Conservation (phyloP, 1,140 invertebrate genomes). For the Drosophila carrolli region DNA sequence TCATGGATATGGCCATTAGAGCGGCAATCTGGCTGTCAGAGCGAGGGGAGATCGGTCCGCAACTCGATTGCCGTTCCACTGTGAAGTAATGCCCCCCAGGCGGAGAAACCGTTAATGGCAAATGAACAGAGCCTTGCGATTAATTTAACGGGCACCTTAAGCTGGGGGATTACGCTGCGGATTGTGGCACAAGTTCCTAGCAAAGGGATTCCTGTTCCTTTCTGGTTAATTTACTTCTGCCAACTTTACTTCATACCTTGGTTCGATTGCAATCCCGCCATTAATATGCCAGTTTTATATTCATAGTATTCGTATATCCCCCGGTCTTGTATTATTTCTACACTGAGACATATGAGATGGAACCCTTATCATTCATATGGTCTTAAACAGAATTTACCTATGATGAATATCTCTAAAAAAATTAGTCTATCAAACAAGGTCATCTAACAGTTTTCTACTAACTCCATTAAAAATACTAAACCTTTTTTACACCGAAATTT, state of each 20-base stretch:
- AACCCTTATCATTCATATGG: too few species aligned
- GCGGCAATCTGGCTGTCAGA: conserved; percentile 46
- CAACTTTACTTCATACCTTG: conserved; percentile 20
- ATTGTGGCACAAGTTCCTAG: conserved; percentile 19
- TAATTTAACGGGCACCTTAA: conserved; percentile 23
- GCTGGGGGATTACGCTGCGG: background rate
- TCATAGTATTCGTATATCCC: conserved; percentile 11
- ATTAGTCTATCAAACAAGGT: too few species aligned
- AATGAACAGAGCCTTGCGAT: conserved; percentile 57
- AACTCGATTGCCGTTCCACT: conserved; percentile 35
- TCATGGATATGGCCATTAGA: conserved; percentile 66
- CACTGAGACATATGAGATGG: background rate
- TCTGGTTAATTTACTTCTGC: conserved; percentile 10
- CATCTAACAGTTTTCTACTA: too few species aligned
- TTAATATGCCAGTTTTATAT: conserved; percentile 58
- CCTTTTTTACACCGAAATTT: too few species aligned
- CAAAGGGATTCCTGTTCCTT: conserved; percentile 25
- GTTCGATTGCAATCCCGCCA: conserved; percentile 69
- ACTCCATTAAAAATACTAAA: too few species aligned
- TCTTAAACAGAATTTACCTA: too few species aligned
- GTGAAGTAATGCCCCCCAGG: conserved; percentile 47
- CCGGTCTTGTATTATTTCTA: background rate
- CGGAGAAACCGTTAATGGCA: conserved; percentile 61
- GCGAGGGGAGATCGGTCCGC: conserved; percentile 2
- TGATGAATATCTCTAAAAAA: too few species aligned